These are phyloP conservation scores for Dipodomys merriami DNA, from an alignment of 2,113 vertebrate genomes.

Conservation along the genomic window DNA sequence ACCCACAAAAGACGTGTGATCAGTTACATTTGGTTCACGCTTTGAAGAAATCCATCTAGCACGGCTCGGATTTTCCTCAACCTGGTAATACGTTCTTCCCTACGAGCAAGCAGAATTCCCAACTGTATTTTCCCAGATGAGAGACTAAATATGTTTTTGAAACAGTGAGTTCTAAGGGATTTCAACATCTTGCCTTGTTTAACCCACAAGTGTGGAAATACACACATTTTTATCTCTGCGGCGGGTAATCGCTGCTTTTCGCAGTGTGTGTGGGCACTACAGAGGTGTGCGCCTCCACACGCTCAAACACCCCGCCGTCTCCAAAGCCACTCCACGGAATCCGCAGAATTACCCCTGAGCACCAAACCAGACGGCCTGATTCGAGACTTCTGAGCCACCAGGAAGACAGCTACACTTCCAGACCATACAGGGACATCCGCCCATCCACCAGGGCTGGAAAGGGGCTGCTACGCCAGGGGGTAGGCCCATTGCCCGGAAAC, in stretches of 20 bases:
- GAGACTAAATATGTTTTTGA: slow-evolving; percentile 44
- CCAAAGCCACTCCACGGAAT: no score
- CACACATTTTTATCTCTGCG: slow-evolving; percentile 58
- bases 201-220: slow-evolving; percentile 55
- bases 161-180: slow-evolving; percentile 49
- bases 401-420: slow-evolving; percentile 62
- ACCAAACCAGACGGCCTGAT: slow-evolving; percentile 64
- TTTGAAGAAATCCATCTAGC: neutral
- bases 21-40: accelerated
- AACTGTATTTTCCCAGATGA: neutral
- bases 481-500: neutral
- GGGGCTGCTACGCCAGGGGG: neutral
- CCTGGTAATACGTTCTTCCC: neutral
- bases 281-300: neutral
- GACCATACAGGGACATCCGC: slow-evolving; percentile 56
- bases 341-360: slow-evolving; percentile 7
- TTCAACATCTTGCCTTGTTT: slow-evolving; percentile 57
- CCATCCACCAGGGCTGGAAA: slow-evolving; percentile 60
- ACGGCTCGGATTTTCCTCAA: neutral
- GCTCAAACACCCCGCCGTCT: no score
- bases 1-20: accelerated
- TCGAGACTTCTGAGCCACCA: slow-evolving; percentile 51
- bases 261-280: slow-evolving; percentile 55
- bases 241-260: slow-evolving; percentile 69
- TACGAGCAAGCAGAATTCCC: slow-evolving; percentile 53